These are phyloP conservation scores for Speoplatyrhinus poulsoni DNA, from an alignment of 2,113 vertebrate species.

Conservation along the genomic window DNA sequence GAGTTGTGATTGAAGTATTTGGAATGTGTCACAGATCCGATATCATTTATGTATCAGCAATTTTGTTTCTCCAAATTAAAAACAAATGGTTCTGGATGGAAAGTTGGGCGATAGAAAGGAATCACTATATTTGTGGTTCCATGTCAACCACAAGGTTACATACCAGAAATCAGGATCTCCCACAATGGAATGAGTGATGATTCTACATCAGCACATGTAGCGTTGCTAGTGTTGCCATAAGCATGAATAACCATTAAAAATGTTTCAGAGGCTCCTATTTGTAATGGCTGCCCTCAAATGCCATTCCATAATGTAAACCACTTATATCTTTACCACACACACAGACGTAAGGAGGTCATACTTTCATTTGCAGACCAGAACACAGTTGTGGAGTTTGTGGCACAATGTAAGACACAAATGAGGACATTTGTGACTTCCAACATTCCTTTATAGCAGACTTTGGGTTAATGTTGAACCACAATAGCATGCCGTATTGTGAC, in stretches of 20 bases:
- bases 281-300: constrained; percentile 19
- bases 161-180: constrained; percentile 69
- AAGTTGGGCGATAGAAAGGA: constrained; percentile 62
- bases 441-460: constrained; percentile 35
- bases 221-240: constrained; percentile 42
- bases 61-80: constrained; percentile 71
- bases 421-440: constrained; percentile 35
- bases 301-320: constrained; percentile 17
- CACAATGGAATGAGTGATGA: constrained; percentile 46
- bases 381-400: constrained; percentile 2
- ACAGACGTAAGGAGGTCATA: neutral
- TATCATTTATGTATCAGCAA: constrained; percentile 7
- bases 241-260: constrained; percentile 55
- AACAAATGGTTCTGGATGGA: constrained; percentile 68
- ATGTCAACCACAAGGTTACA: constrained; percentile 70
- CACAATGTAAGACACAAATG: constrained; percentile 23
- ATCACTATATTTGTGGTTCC: constrained; percentile 66
- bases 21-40: no score
- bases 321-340: constrained; percentile 14
- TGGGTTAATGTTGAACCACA: constrained; percentile 48
- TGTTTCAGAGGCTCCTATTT: constrained; percentile 28
- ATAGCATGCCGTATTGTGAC: constrained; percentile 35
- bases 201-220: constrained; percentile 50
- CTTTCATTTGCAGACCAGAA: neutral
- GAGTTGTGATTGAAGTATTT: no score